phyloP scores from a whole-genome alignment of 1,140 invertebrate species.

The Paraescarpia echinospica region DNA sequence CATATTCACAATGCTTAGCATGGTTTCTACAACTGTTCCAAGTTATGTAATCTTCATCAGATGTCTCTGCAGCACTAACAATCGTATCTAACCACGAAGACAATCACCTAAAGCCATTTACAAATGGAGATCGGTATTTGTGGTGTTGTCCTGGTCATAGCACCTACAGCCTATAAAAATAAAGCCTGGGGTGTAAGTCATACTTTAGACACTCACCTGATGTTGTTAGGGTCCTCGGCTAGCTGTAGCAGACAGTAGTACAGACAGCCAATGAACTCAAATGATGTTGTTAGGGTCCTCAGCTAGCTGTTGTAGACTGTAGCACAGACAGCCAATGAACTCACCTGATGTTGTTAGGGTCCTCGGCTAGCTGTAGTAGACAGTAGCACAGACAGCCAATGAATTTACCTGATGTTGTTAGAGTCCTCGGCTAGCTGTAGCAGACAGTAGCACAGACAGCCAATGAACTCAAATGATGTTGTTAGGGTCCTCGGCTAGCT shows the following conservation, averaged over 20 bases:
- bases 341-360: conserved; percentile 85
- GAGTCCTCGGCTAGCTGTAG: too few species aligned
- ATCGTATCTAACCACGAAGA: too few species aligned
- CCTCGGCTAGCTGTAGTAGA: conserved; percentile 87
- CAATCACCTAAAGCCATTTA: too few species aligned
- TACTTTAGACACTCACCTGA: conserved; percentile 68
- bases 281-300: conserved; percentile 86
- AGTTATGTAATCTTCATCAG: too few species aligned
- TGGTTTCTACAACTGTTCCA: too few species aligned
- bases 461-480: conserved; percentile 95
- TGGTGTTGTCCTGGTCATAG: too few species aligned
- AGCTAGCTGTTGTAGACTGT: conserved; percentile 91
- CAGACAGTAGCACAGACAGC: too few species aligned
- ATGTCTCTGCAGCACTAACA: too few species aligned
- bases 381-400: conserved; percentile 94
- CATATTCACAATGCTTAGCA: too few species aligned
- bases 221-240: conserved; percentile 86
- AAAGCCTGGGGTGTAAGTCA: too few species aligned
- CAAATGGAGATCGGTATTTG: too few species aligned
- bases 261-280: conserved; percentile 92
- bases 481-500: conserved; percentile 79
- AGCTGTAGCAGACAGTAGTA: conserved; percentile 94
- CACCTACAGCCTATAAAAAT: conserved; percentile 93
- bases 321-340: conserved; percentile 92
- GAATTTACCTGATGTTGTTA: too few species aligned